Base-by-base conservation (phyloP, 2,797 vertebrate genomes). In the Fundulus diaphanus region DNA sequence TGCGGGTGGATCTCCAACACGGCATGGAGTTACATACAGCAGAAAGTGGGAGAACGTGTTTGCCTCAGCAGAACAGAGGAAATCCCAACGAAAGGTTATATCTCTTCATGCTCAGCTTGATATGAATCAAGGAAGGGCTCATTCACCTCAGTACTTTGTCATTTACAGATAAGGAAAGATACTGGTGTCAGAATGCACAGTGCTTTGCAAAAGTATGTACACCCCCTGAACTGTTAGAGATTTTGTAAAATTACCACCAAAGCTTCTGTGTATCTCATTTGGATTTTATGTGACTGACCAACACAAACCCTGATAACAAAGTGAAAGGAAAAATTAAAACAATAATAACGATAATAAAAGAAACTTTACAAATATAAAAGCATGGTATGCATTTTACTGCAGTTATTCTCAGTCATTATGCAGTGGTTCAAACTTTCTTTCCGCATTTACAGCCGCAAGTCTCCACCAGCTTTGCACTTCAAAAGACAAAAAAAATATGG, bases 51-150 rank as follows among this genome's bases (percentile, higher is more conserved):
- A 72, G 16, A n/a, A 33, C 18, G 22, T 35, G 57, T 76, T 72
- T 52, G 66, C 16, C 12, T 52, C 1, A 72, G 35, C n/a, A 49
- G 57, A 29, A 35, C 31, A 52, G 72, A 56, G 42, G 35, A 37
- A 49, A 79, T 44, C 46, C 49, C 65, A 42, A 42, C 4, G 33
- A 66, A 22, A 56, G 35, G 40, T 72, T 16, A 81, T 52, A 74
- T 76, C 72, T 61, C 74, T 63, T 29, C 49, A 77, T 40, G 42
- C 76, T 74, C n/a, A 66, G 42, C 56, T 48, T 77, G 85, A 92
- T 89, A 89, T 87, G 27, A 56, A 89, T 89, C 80, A 82, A 79
- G 68, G 72, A 82, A 73, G n/a, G 35, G 83, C 79, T 86, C 27
- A 44, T 77, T 90, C 49, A 87, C 66, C 75, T 77, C 61, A 73